Evolutionary conservation across 2,113 vertebrate genomes (phyloP).

Genomic region (Hippoglossus stenolepis): DNA sequence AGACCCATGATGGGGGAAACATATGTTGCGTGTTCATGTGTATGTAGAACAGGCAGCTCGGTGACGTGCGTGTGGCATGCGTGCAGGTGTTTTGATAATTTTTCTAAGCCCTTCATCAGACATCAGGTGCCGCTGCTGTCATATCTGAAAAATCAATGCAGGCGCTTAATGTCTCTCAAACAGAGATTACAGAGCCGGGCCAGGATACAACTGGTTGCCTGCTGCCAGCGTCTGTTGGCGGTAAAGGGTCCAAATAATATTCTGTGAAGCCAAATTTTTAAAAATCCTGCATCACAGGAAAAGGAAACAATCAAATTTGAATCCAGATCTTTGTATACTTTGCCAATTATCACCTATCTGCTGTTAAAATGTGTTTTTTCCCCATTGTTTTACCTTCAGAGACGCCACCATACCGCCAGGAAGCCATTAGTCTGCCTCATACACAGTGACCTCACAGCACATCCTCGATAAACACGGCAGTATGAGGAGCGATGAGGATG

Average conservation of each 20-base stretch:
- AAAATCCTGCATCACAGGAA: background rate
- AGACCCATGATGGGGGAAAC: conserved; percentile 45
- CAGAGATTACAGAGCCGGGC: conserved; percentile 20
- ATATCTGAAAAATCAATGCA: conserved; percentile 56
- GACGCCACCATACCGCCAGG: conserved; percentile 23
- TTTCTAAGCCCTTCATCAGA: conserved; percentile 22
- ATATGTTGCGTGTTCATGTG: conserved; percentile 46
- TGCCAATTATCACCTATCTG: background rate
- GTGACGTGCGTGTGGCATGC: conserved; percentile 31
- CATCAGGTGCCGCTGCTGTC: conserved; percentile 34
- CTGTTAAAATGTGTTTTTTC: background rate
- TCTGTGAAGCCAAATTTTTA: conserved; percentile 27
- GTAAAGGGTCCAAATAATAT: conserved; percentile 34
- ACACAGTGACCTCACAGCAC: conserved; percentile 43
- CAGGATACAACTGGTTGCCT: conserved; percentile 18
- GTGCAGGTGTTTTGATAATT: conserved; percentile 33
- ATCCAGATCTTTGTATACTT: conserved; percentile 16
- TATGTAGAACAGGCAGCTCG: conserved; percentile 24
- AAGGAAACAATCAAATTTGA: conserved; percentile 13
- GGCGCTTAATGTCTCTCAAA: conserved; percentile 47
- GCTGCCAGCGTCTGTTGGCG: conserved; percentile 31
- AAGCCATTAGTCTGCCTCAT: conserved; percentile 50
- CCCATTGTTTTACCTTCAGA: conserved; percentile 29
- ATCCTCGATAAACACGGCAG: conserved; percentile 62
- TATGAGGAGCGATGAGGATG: conserved; percentile 51